These are phyloP conservation scores for Podargus strigoides DNA, from an alignment of 2,797 vertebrate species.

Conservation along the genomic window DNA sequence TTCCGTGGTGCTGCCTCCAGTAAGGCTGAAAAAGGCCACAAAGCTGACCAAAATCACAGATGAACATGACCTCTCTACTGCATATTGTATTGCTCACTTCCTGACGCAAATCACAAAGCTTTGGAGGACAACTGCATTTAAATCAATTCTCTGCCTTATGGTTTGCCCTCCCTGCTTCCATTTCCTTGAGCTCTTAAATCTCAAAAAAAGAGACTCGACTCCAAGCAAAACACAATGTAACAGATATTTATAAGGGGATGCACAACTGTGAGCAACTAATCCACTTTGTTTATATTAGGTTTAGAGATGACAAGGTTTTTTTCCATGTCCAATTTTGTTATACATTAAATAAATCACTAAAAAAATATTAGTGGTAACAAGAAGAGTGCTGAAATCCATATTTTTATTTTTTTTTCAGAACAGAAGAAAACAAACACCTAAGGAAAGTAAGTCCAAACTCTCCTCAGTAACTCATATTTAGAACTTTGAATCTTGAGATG, in stretches of 20 bases:
- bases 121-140: neutral
- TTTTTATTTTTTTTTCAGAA: neutral
- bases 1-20: neutral
- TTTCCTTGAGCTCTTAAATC: neutral
- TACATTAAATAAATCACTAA: neutral
- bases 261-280: neutral
- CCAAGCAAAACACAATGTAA: neutral
- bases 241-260: neutral
- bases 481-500: neutral
- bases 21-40: neutral
- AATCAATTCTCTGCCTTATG: neutral
- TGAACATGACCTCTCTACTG: fast-evolving
- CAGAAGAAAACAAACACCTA: neutral
- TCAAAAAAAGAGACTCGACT: neutral
- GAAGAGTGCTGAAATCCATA: neutral
- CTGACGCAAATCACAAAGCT: neutral
- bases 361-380: neutral
- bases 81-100: fast-evolving
- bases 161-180: neutral
- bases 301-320: neutral
- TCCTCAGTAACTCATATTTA: neutral
- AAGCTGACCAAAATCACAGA: neutral
- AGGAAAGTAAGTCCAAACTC: neutral
- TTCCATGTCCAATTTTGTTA: neutral
- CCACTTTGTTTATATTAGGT: neutral